These are phyloP conservation scores for Vulpes lagopus DNA, from an alignment of 2,113 vertebrate genomes.

Conservation along the genomic window DNA sequence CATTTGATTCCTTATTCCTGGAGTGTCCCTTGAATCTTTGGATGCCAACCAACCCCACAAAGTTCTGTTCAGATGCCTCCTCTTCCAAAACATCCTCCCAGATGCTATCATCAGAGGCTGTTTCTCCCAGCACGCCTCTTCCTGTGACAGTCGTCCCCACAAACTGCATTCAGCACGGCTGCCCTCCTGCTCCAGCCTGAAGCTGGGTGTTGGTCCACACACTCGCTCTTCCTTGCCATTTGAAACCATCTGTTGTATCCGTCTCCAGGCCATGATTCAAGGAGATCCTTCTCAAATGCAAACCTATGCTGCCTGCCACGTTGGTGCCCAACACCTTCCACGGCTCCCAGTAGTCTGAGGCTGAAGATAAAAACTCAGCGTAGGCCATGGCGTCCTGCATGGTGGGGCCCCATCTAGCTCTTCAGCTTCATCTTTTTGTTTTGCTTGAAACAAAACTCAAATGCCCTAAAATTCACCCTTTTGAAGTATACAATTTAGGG, in stretches of 20 bases:
- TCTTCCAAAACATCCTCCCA: not conserved
- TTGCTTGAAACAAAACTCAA: not conserved
- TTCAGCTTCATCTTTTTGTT: not conserved
- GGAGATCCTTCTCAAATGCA: not conserved
- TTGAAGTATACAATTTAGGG: not conserved
- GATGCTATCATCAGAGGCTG: not conserved
- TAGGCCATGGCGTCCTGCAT: accelerated
- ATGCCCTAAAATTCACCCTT: not conserved
- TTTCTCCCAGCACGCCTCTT: accelerated
- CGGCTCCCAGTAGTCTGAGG: not conserved
- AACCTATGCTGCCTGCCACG: accelerated
- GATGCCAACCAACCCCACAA: not conserved
- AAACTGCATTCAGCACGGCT: accelerated
- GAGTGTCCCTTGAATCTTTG: not conserved
- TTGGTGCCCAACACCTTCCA: accelerated
- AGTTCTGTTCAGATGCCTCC: not conserved
- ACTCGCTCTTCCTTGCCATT: accelerated
- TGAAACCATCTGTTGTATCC: accelerated
- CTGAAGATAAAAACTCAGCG: not conserved
- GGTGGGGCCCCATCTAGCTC: accelerated
- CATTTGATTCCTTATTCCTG: not conserved
- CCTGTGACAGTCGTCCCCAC: not conserved
- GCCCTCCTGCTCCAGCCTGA: not conserved
- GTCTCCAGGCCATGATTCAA: not conserved
- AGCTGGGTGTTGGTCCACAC: accelerated